phyloP scores from a whole-genome alignment of 2,888 invertebrate genomes.

The Hermaeophaga mercurialis region DNA sequence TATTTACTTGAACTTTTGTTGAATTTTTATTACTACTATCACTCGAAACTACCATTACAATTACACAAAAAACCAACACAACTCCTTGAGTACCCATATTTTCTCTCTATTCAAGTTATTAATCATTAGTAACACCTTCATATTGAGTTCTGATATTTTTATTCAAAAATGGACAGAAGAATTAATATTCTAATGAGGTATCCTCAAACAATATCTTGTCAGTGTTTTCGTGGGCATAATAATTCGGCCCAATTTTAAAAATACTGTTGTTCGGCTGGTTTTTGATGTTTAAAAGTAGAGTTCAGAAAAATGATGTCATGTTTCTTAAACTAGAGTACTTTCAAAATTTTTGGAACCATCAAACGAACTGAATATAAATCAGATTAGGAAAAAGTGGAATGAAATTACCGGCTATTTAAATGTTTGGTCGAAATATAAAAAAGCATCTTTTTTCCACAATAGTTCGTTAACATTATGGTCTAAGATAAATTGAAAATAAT shows the following conservation, averaged over 20 bases:
- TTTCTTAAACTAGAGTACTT: constrained; percentile 1
- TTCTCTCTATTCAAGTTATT: not conserved
- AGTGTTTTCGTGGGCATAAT: constrained; percentile 17
- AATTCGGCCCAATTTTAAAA: constrained; percentile 25
- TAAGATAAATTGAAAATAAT: no score
- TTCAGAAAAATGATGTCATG: constrained; percentile 2
- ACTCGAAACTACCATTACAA: constrained; percentile 18
- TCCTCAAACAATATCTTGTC: constrained; percentile 25
- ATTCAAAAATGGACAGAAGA: constrained; percentile 17
- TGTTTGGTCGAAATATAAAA: no score
- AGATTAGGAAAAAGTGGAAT: no score
- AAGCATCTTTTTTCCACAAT: no score
- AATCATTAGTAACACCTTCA: constrained; percentile 5
- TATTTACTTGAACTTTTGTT: not conserved
- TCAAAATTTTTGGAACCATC: not conserved
- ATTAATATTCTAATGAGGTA: constrained; percentile 23
- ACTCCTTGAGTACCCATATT: not conserved
- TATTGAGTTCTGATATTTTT: constrained; percentile 25
- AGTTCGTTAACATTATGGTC: no score
- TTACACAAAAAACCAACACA: constrained; percentile 15
- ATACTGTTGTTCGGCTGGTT: constrained; percentile 13
- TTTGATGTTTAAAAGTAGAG: constrained; percentile 20
- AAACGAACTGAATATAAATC: not conserved
- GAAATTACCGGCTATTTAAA: no score
- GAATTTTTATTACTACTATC: constrained; percentile 11